These are phyloP conservation scores for Enhydra lutris DNA, from an alignment of 2,113 vertebrate genomes.

Conservation along the genomic window DNA sequence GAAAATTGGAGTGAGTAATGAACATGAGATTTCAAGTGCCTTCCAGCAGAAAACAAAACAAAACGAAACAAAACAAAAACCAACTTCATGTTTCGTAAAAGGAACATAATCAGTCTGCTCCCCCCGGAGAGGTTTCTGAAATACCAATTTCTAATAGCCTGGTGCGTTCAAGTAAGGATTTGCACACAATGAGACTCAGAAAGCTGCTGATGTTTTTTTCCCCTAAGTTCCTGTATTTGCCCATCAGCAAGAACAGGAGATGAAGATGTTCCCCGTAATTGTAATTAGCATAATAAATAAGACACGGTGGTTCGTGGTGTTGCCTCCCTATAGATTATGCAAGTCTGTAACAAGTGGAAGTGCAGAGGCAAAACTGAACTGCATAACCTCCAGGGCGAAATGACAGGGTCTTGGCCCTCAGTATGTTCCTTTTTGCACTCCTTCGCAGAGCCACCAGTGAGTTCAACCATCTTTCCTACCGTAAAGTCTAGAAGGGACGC, in stretches of 20 bases:
- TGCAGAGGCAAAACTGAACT: neutral
- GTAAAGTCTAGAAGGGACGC: neutral
- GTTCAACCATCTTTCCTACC: neutral
- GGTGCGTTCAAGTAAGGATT: neutral
- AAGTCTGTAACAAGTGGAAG: neutral
- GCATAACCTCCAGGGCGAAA: neutral
- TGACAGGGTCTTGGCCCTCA: neutral
- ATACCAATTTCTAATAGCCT: neutral
- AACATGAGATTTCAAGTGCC: neutral
- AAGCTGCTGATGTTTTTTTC: neutral
- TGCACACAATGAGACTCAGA: neutral
- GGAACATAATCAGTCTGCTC: neutral
- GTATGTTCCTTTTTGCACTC: neutral
- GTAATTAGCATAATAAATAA: neutral
- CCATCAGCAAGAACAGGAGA: neutral
- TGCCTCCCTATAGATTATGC: neutral
- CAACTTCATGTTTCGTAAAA: conserved; percentile 6
- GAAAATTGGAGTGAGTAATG: neutral
- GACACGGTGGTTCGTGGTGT: neutral
- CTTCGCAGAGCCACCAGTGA: neutral
- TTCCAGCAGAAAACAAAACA: neutral
- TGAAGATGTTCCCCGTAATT: neutral
- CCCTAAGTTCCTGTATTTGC: neutral
- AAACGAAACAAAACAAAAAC: no score
- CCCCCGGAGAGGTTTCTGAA: neutral